Percentiles rank a stretch among this genome's conserved stretches.
phyloP scores from a whole-genome alignment of 2,888 invertebrate genomes.

The Acanthosepion esculentum region DNA sequence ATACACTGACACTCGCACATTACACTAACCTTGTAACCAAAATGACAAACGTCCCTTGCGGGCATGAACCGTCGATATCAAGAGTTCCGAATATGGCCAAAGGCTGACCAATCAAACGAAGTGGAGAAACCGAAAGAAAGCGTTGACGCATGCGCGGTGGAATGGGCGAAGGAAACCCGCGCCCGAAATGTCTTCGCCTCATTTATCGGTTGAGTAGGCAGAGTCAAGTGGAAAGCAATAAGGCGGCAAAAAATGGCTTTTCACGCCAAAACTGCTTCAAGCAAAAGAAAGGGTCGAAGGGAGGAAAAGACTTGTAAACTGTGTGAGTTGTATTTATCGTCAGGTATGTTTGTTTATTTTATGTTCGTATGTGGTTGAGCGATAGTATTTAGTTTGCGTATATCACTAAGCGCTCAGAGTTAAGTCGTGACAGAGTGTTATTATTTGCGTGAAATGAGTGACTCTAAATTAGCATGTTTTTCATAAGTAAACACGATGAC shows the following conservation, averaged over 20 bases:
- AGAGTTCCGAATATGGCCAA: neutral
- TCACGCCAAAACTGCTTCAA: neutral
- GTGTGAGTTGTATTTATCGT: neutral
- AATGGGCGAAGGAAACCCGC: neutral
- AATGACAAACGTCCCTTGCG: neutral
- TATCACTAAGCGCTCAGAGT: no score
- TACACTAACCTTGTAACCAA: neutral
- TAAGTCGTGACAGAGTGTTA: no score
- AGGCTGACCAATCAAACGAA: neutral
- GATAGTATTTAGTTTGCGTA: no score
- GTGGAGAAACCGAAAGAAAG: neutral
- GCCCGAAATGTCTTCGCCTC: neutral
- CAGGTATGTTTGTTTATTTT: no score
- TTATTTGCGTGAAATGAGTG: no score
- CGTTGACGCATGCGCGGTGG: neutral
- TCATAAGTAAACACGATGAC: neutral
- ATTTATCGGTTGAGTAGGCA: neutral
- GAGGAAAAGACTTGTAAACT: neutral
- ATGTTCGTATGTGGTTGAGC: no score
- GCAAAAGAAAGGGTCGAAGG: neutral
- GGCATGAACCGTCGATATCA: neutral
- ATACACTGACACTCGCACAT: neutral
- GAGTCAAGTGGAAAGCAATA: neutral
- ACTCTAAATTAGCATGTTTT: neutral
- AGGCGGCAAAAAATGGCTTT: constrained; percentile 11